Evolutionary conservation across 2,888 invertebrate genomes (phyloP).

Genomic region (Crematogaster levior): DNA sequence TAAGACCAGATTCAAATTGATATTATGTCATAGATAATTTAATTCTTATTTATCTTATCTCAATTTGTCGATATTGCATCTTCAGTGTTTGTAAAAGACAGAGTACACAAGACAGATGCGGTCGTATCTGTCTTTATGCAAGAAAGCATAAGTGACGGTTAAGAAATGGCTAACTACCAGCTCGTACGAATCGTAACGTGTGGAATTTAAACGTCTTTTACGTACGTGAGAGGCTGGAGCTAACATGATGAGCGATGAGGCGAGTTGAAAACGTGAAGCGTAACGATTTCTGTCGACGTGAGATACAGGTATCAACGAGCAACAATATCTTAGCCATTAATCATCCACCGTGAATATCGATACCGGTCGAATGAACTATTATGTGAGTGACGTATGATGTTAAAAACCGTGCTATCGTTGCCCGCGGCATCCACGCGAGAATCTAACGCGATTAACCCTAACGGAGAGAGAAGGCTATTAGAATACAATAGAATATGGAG

Average conservation of each 20-base stretch:
- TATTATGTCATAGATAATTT: neutral
- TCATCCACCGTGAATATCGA: constrained; percentile 25
- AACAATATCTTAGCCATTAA: constrained; percentile 36
- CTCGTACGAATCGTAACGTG: constrained; percentile 9
- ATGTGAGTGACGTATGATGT: constrained; percentile 21
- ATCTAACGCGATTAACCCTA: constrained; percentile 5
- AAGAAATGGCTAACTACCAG: constrained; percentile 20
- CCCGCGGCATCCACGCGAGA: constrained; percentile 24
- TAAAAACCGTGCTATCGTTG: constrained; percentile 15
- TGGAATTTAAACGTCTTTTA: constrained; percentile 23
- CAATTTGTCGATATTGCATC: neutral
- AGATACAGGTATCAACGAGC: constrained; percentile 3
- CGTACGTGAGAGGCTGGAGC: neutral
- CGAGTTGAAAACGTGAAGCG: neutral
- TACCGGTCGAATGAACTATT: constrained; percentile 16
- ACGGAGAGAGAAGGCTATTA: neutral
- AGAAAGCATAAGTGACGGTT: constrained; percentile 31
- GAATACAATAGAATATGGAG: constrained; percentile 32
- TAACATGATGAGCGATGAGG: too few relatives aligned
- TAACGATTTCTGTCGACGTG: constrained; percentile 25
- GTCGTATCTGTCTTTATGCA: neutral
- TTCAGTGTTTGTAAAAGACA: neutral
- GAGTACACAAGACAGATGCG: neutral
- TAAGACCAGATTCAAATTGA: neutral
- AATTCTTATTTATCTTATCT: neutral